Evolutionary conservation across 23 tunicate genomes (phyloP).

Genomic region (Halocynthia aurantium): DNA sequence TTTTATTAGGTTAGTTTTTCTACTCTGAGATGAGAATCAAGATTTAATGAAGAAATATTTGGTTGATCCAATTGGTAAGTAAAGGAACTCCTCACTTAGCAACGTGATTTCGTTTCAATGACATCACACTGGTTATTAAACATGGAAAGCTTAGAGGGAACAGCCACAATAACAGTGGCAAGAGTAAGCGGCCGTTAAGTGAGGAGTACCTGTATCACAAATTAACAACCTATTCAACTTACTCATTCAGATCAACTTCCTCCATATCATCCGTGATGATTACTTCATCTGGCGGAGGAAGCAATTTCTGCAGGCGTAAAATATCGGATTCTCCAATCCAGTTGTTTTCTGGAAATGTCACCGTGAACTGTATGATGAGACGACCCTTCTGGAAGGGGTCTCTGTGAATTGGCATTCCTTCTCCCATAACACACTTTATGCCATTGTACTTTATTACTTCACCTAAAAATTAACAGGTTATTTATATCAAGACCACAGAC

Average conservation of each 20-base stretch:
- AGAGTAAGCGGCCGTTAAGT: too few relatives aligned
- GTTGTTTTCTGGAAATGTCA: slow-evolving; percentile 61
- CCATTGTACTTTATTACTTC: slow-evolving; percentile 73
- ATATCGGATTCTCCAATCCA: slow-evolving; percentile 66
- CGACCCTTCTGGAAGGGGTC: slow-evolving; percentile 94
- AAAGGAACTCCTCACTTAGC: not conserved
- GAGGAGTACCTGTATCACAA: too few relatives aligned
- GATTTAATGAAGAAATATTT: too few relatives aligned
- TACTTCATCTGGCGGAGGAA: slow-evolving; percentile 60
- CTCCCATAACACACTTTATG: slow-evolving; percentile 70
- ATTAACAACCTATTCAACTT: slow-evolving; percentile 36
- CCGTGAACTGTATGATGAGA: slow-evolving; percentile 67
- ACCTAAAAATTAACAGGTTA: slow-evolving; percentile 18
- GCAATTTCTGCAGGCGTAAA: slow-evolving; percentile 42
- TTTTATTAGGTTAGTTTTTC: not conserved
- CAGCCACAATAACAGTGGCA: too few relatives aligned
- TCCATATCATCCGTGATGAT: slow-evolving; percentile 56
- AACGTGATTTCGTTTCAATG: too few relatives aligned
- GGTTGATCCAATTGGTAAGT: not conserved
- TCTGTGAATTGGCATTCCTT: slow-evolving; percentile 94
- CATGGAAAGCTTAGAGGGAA: too few relatives aligned
- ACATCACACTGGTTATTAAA: too few relatives aligned
- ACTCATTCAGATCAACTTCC: slow-evolving; percentile 67
- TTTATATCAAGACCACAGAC: too few relatives aligned
- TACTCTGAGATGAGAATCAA: not conserved